Conservation (phyloP, 2,113 vertebrate species). For the Onychorhynchus coronatus region DNA sequence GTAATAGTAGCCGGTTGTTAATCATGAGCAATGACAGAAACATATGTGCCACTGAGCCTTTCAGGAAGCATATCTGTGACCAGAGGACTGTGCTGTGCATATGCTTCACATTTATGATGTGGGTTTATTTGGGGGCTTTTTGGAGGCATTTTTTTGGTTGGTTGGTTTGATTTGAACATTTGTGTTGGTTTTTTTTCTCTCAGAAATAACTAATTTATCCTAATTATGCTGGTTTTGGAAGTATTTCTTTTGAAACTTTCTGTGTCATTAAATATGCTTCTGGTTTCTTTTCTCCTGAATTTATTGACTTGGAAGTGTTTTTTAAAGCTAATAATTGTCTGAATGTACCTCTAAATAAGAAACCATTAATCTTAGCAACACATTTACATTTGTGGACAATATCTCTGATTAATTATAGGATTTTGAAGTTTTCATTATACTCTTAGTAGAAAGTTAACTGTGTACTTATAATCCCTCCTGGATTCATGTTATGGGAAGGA, state of each 20-base stretch:
- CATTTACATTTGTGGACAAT: not conserved
- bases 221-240: not conserved
- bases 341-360: not conserved
- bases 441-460: not conserved
- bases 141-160: not conserved
- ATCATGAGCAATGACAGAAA: not conserved
- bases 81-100: not conserved
- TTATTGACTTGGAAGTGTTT: not conserved
- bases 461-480: not conserved
- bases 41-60: not conserved
- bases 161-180: not conserved
- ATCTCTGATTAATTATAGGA: not conserved
- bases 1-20: not conserved
- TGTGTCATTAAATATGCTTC: not conserved
- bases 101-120: not conserved
- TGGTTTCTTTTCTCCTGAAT: not conserved
- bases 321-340: not conserved
- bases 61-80: not conserved
- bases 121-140: not conserved
- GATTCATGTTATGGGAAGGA: not conserved
- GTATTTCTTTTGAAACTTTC: not conserved
- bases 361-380: not conserved
- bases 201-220: not conserved
- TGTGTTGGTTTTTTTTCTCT: not conserved
- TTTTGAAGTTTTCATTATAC: not conserved